phyloP scores from a whole-genome alignment of 1,140 invertebrate species.

The Chlorops oryzae region DNA sequence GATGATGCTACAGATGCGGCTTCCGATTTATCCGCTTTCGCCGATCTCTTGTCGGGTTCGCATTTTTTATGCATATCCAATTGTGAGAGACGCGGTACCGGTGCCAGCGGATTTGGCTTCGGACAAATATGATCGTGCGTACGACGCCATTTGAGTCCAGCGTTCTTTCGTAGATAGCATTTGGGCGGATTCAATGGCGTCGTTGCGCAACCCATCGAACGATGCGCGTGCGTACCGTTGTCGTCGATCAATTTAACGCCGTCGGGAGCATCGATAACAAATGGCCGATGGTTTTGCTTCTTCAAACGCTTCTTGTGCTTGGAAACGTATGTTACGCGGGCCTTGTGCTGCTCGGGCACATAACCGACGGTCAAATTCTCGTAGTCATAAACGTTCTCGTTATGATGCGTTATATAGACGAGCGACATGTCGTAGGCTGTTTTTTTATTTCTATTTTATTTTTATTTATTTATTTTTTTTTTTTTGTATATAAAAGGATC shows the following conservation, averaged over 20 bases:
- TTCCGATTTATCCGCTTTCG: no score
- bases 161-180: constrained; percentile 52
- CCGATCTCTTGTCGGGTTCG: no score
- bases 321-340: constrained; percentile 17
- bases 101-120: constrained; percentile 39
- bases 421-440: no score
- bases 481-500: no score
- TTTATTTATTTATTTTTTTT: no score
- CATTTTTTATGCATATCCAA: neutral
- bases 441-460: no score
- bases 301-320: neutral
- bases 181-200: constrained; percentile 49
- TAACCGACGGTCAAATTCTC: constrained; percentile 15
- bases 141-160: constrained; percentile 44
- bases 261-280: no score
- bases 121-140: constrained; percentile 45
- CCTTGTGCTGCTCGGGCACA: neutral
- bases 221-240: constrained; percentile 27
- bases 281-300: neutral
- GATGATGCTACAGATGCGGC: no score
- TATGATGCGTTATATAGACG: constrained; percentile 34
- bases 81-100: constrained; percentile 30
- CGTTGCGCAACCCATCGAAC: constrained; percentile 53
- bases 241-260: neutral
- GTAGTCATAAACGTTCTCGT: constrained; percentile 43